Conservation (phyloP, 1,140 invertebrate genomes). For the Eulimnadia texana region DNA sequence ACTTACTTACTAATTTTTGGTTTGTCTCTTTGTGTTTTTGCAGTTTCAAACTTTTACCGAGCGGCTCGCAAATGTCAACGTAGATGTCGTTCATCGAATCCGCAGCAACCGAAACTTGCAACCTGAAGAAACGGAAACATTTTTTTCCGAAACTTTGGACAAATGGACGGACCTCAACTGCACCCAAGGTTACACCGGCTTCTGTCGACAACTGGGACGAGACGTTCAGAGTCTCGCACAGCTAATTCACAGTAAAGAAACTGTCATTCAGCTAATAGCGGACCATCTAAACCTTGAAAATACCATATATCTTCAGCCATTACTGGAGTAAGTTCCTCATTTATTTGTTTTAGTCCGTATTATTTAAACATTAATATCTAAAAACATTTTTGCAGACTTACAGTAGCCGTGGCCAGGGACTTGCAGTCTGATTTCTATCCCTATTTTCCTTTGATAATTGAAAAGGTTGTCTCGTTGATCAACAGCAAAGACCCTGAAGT, state of each 20-base stretch:
- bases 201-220: conserved; percentile 47
- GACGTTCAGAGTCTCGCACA: conserved; percentile 62
- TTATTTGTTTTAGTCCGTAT: background rate
- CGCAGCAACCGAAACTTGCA: conserved; percentile 45
- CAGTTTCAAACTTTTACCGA: conserved; percentile 78
- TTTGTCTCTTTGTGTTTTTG: conserved; percentile 28
- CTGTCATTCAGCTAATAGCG: conserved; percentile 50
- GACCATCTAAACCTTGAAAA: conserved; percentile 54
- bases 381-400: conserved; percentile 43
- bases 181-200: conserved; percentile 59
- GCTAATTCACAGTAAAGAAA: conserved; percentile 58
- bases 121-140: conserved; percentile 50
- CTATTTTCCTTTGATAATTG: conserved; percentile 52
- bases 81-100: conserved; percentile 61
- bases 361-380: conserved; percentile 13
- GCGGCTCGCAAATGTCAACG: conserved; percentile 61
- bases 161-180: conserved; percentile 79
- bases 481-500: conserved; percentile 62
- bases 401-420: conserved; percentile 70
- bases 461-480: conserved; percentile 51
- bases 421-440: conserved; percentile 71
- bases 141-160: conserved; percentile 60
- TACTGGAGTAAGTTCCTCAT: conserved; percentile 63
- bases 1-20: conserved; percentile 13
- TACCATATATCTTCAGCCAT: conserved; percentile 53